Percentiles rank a stretch among this genome's conserved stretches.
Evolutionary conservation across 2,888 invertebrate species (phyloP).

Genomic region (Sarcophaga carnaria): DNA sequence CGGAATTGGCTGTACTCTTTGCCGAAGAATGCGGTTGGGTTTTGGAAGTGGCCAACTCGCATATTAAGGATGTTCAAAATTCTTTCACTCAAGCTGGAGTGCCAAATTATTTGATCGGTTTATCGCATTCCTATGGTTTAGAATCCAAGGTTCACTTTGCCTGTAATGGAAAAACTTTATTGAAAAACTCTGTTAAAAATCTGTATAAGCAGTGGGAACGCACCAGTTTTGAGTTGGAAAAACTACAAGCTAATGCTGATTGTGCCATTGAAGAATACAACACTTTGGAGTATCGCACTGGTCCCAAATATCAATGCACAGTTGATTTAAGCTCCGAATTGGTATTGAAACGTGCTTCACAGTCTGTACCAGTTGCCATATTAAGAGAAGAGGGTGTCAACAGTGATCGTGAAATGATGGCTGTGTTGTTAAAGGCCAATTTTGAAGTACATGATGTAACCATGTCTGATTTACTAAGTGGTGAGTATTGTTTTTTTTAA

Average conservation of each 20-base stretch:
- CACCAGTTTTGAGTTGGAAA: conserved; percentile 95
- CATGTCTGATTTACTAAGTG: conserved; percentile 92
- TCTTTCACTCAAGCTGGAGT: conserved; percentile 85
- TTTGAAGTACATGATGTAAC: conserved; percentile 97
- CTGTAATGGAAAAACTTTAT: conserved; percentile 76
- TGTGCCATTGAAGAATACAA: conserved; percentile 92
- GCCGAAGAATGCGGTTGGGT: conserved; percentile 94
- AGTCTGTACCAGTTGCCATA: conserved; percentile 90
- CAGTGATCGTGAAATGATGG: conserved; percentile 99
- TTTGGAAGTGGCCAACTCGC: conserved; percentile 86
- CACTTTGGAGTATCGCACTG: conserved; percentile 86
- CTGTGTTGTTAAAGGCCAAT: conserved; percentile 92
- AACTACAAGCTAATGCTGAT: conserved; percentile 89
- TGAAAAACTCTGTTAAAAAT: conserved; percentile 86
- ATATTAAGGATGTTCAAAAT: conserved; percentile 84
- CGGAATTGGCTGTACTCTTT: conserved; percentile 88
- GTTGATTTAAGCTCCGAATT: conserved; percentile 85
- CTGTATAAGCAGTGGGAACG: conserved; percentile 96
- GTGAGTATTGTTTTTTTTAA: conserved; percentile 66
- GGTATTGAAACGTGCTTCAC: conserved; percentile 76
- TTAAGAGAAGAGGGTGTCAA: conserved; percentile 97
- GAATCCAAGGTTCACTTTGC: conserved; percentile 77
- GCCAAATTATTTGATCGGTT: conserved; percentile 87
- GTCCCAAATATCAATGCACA: conserved; percentile 88
- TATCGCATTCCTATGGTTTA: conserved; percentile 86